Base-by-base conservation (phyloP, 2,113 vertebrate species). In the Zosterops japonicus region DNA sequence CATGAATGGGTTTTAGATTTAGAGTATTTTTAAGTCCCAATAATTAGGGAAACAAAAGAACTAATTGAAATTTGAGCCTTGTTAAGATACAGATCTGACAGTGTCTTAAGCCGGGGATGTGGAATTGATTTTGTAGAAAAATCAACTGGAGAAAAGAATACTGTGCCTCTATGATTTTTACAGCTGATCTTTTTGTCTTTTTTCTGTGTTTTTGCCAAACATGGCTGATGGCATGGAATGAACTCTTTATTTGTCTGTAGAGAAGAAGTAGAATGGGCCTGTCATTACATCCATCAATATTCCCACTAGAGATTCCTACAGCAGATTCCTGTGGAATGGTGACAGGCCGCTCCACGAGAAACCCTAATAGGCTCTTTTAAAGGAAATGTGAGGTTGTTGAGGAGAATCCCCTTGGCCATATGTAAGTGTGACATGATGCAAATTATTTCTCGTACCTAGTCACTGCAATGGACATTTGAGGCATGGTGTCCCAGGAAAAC, bases 101-200 rank as follows among this genome's bases (percentile, higher is more conserved):
- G 23, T 1, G 1, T 65, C 70, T 84, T 67, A 71, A 41, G 15
- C 20, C 0, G 0, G 9, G 35, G 41, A 57, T 64, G 24, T 52
- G 22, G 52, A 74, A 80, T 22, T 53, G 12, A 59, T 53, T 72
- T 49, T 67, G 55, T 64, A 69, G 23, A 39, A 69, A 69, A 78
- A 69, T 1, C 33, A 61, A 19, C 35, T 61, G 44, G 19, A 87
- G 42, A 41, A 74, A 42, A 79, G 41, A 69, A 56, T 1, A 0
- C 11, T 42, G 11, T 56, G 31, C 12, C 28, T 63, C 8, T 46
- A 24, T 61, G 47, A 72, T 61, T 88, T 84, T 83, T 76, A 29
- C 8, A 56, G 18, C 10, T 42, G 50, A 56, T 60, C 4, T 39
- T 65, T 67, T 50, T 63, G 22, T 9, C 8, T 65, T 31, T 71